phyloP scores from a whole-genome alignment of 1,140 invertebrate genomes.

The Frieseomelitta varia region DNA sequence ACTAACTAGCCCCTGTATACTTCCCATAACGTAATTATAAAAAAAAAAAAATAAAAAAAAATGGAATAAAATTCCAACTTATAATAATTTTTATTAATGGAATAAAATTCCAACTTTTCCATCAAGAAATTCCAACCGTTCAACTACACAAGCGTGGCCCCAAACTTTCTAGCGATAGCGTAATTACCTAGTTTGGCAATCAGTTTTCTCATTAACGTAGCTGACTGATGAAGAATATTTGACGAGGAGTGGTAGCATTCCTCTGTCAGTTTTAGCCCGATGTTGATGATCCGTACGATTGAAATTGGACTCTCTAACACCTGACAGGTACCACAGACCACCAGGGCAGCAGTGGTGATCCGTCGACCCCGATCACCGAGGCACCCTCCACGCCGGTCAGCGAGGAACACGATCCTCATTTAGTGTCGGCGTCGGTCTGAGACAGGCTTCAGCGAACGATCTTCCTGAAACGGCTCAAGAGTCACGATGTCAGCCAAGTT shows the following conservation, averaged over 20 bases:
- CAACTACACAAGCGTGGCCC: too few relatives aligned
- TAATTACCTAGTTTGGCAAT: neutral
- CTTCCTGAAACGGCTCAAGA: conserved; percentile 40
- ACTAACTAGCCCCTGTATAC: neutral
- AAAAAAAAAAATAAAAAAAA: too few relatives aligned
- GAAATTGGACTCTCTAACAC: conserved; percentile 13
- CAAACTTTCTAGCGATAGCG: neutral
- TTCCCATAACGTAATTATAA: too few relatives aligned
- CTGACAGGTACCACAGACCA: conserved; percentile 74
- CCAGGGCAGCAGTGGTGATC: conserved; percentile 75
- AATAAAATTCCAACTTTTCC: too few relatives aligned
- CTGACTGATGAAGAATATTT: neutral
- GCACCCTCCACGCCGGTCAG: conserved; percentile 77
- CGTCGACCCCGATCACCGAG: conserved; percentile 79
- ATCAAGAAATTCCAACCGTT: too few relatives aligned
- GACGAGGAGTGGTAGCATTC: neutral
- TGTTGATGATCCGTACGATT: neutral
- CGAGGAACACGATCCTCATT: conserved; percentile 71
- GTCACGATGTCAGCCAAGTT: conserved; percentile 5
- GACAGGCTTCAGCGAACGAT: conserved; percentile 36
- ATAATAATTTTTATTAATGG: too few relatives aligned
- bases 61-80: too few relatives aligned
- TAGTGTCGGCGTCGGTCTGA: conserved; percentile 70
- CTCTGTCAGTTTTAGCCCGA: neutral
- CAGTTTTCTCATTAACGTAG: neutral